Evolutionary conservation across 1,140 invertebrate species (phyloP), one percentile per base, ranked within the genome.

Genomic region (Plutomurus gul): DNA sequence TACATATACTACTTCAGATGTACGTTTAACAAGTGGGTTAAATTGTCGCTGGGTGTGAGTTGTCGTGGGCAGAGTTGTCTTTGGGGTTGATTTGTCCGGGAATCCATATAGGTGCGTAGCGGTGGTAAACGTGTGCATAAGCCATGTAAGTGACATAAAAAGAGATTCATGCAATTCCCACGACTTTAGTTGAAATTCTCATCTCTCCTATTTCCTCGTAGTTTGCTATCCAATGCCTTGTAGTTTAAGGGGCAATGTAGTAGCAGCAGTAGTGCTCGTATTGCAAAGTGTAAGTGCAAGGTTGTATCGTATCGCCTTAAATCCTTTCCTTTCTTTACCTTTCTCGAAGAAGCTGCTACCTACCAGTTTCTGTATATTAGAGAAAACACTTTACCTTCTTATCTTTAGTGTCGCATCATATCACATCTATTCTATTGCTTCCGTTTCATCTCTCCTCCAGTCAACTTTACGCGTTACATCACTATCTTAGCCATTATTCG

Each of bases 131-230:
- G 27, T 60, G 51, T 13, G 22, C 8, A 60, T 27, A 60, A 60
- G 33, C 51, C 51, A 27, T 25, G 51, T 33, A 22, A 27, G 51
- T 60, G 51, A 60, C 51, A 60, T 60, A 60, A 60, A 60, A 60
- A 27, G 51, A 60, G 51, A 60, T 60, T 60, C 51, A 30, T 60
- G 51, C 51, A 60, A 60, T 60, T 60, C 51, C 51, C 51, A 60
- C 51, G 51, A 60, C 51, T 60, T 60, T 60, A n/a, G 22, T 60
- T 30, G 51, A 60, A 60, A 60, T 60, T 60, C 25, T 60, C 51
- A 13, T 22, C 20, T 51, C 47, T 11, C 47, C 47, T 18, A 51
- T 51, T 51, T 51, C 47, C 25, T 22, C 47, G 25, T 22, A 51
- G 20, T 51, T 51, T 7, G 18, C 47, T 22, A 51, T 51, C 25